Evolutionary conservation across 2,113 vertebrate genomes (phyloP), one percentile per base, ranked within the genome.

Genomic region (Capreolus pygargus): DNA sequence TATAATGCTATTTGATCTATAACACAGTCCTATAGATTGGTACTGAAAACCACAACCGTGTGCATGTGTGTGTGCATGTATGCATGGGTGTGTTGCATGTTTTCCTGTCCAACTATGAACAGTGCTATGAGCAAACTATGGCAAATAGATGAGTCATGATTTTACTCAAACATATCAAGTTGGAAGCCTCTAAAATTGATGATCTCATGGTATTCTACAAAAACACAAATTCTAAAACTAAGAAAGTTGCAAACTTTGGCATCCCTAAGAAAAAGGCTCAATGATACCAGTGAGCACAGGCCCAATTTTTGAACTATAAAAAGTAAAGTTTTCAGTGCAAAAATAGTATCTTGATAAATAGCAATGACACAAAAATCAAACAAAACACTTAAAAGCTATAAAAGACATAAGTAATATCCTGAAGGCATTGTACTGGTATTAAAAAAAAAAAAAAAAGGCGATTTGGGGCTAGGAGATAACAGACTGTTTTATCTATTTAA

Each of bases 281-380:
- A 1, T 39, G 27, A 79, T 3, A 52, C 19, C 14, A 9, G 16
- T 2, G 1, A 88, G 57, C 30, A 55, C 28, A 70, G 8, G 54
- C 36, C 82, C 30, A n/a, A 25, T 39, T 82, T 95, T 27, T 81
- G 2, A 96, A 94, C 86, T 55, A 91, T 21, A 94, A 82, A 93
- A 87, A 91, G 25, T 86, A 79, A 98, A 92, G 93, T 94, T 95
- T 43, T 97, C 89, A 98, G 98, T 91, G 96, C 92, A 93, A 91
- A 98, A 97, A 94, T 25, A 39, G 15, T 76, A 74, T 11, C 0
- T 67, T 50, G 79, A 97, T 95, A 98, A 98, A 95, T 1, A 98
- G 45, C 30, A 98, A 97, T 78, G 76, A 95, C n/a, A 39, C 52
- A 23, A 67, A 96, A 97, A 95, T 0, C 89, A 76, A 64, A 33